Conservation (phyloP, 2,113 vertebrate species). For the Prolemur simus region DNA sequence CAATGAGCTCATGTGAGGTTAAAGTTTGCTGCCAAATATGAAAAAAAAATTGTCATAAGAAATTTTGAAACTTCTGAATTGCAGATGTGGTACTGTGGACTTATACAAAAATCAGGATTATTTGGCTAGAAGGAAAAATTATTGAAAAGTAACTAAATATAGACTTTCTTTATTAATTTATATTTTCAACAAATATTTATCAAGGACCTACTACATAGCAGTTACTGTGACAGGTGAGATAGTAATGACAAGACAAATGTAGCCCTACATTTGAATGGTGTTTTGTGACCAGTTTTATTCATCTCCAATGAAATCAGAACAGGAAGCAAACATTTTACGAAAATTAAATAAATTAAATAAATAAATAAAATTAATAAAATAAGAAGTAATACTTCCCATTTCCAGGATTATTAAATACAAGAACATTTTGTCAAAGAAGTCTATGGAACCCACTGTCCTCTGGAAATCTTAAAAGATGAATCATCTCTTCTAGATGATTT, state of each 20-base stretch:
- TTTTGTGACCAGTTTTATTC: background rate
- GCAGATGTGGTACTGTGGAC: background rate
- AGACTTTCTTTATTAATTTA: background rate
- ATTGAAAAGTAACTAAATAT: background rate
- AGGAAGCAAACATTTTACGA: background rate
- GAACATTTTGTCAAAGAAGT: background rate
- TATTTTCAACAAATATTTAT: background rate
- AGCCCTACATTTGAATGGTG: background rate
- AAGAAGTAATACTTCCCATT: background rate
- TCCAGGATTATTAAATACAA: background rate
- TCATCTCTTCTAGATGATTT: background rate
- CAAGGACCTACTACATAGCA: background rate
- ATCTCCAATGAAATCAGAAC: background rate
- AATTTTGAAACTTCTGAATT: background rate
- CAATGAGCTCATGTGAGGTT: background rate
- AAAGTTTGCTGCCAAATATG: background rate
- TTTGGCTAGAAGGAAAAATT: background rate
- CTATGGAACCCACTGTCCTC: background rate
- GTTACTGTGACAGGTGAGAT: background rate
- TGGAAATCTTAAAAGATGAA: background rate
- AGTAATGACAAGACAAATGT: background rate
- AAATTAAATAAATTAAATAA: background rate
- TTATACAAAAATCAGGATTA: background rate
- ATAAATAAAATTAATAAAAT: background rate
- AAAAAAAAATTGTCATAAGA: background rate